Evolutionary conservation across 2,797 vertebrate species (phyloP).

Genomic region (Eulemur mongoz): DNA sequence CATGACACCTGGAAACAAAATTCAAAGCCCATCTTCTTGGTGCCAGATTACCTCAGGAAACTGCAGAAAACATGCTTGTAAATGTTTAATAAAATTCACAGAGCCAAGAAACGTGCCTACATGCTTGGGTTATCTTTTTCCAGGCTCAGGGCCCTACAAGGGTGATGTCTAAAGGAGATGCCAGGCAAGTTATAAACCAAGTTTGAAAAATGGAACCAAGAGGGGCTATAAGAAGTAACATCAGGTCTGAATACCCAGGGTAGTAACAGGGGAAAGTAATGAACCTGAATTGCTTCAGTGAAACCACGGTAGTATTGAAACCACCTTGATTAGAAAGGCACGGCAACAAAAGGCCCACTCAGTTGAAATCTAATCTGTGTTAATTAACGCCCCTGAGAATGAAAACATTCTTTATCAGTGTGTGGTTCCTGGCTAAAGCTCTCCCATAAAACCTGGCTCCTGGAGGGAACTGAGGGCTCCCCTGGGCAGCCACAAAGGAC

Average conservation of each 20-base stretch:
- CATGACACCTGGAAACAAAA: slow-evolving; percentile 34
- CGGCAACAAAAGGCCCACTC: slow-evolving; percentile 69
- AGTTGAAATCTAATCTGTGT: slow-evolving; percentile 71
- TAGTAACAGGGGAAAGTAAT: slow-evolving; percentile 56
- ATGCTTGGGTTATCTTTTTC: slow-evolving; percentile 29
- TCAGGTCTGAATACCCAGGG: slow-evolving; percentile 14
- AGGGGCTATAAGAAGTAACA: neutral
- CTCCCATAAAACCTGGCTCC: slow-evolving; percentile 33
- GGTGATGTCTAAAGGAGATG: neutral
- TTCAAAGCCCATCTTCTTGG: slow-evolving; percentile 25
- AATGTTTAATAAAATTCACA: slow-evolving; percentile 68
- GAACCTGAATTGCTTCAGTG: slow-evolving; percentile 58
- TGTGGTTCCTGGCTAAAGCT: slow-evolving; percentile 39
- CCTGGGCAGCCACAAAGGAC: neutral
- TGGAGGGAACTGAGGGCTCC: neutral
- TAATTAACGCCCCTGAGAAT: slow-evolving; percentile 60
- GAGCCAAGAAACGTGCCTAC: slow-evolving; percentile 38
- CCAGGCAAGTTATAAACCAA: slow-evolving; percentile 3
- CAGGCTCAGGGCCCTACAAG: neutral
- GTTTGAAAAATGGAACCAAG: slow-evolving; percentile 45
- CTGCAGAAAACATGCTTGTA: slow-evolving; percentile 51
- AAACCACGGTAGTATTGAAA: slow-evolving; percentile 44
- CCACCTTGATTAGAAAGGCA: slow-evolving; percentile 65
- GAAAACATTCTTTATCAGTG: slow-evolving; percentile 70
- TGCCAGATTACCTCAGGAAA: slow-evolving; percentile 49